Conservation (phyloP, 2,797 vertebrate species). For the Echiichthys vipera region DNA sequence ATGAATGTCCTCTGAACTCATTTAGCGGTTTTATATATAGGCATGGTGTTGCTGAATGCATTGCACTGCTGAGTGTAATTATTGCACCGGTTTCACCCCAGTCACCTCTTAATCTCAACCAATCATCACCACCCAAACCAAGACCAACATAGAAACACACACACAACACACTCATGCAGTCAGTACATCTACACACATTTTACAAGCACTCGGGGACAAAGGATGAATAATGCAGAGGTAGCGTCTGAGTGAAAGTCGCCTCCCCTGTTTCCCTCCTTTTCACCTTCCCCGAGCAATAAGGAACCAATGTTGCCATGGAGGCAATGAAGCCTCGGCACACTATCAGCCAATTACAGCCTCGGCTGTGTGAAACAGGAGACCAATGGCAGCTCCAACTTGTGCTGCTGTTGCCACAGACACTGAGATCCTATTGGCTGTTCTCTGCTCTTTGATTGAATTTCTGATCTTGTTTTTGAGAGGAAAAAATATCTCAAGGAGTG, state of each 20-base stretch:
- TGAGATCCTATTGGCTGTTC: conserved; percentile 73
- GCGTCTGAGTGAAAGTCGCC: conserved; percentile 81
- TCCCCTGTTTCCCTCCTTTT: conserved; percentile 76
- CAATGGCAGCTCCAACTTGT: conserved; percentile 70
- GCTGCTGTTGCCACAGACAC: conserved; percentile 78
- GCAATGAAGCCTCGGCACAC: conserved; percentile 75
- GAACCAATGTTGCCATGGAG: conserved; percentile 84
- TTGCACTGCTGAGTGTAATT: conserved; percentile 75
- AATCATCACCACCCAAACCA: conserved; percentile 61
- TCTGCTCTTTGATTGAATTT: conserved; percentile 81
- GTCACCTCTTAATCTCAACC: conserved; percentile 65
- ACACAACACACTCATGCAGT: conserved; percentile 56
- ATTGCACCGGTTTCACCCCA: conserved; percentile 76
- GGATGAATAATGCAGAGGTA: conserved; percentile 85
- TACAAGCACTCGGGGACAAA: conserved; percentile 75
- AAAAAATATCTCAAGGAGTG: conserved; percentile 75
- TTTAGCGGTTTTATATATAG: conserved; percentile 68
- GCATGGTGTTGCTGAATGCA: conserved; percentile 63
- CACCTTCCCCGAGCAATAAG: conserved; percentile 81
- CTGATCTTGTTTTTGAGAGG: conserved; percentile 78
- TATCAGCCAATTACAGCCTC: conserved; percentile 73
- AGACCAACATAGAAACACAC: conserved; percentile 48
- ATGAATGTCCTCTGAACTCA: conserved; percentile 40
- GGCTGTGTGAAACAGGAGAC: conserved; percentile 62
- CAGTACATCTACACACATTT: conserved; percentile 57